phyloP scores from a whole-genome alignment of 1,140 invertebrate genomes.

The Cheumatopsyche charites region DNA sequence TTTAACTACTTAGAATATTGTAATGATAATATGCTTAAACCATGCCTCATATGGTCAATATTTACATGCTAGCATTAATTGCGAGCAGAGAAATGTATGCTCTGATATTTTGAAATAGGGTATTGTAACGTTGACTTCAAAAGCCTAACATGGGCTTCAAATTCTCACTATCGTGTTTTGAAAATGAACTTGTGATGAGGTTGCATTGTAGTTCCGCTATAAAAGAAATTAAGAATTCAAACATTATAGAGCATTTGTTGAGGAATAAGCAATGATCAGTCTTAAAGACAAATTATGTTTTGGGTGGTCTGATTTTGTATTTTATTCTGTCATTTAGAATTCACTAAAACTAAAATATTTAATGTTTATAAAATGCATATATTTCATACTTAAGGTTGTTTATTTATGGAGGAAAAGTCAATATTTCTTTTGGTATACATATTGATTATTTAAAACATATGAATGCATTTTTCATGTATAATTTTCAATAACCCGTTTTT shows the following conservation, averaged over 20 bases:
- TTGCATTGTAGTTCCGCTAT: background rate
- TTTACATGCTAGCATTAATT: background rate
- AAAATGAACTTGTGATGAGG: conserved; percentile 13
- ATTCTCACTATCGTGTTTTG: background rate
- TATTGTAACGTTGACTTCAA: background rate
- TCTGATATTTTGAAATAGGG: background rate
- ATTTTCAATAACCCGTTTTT: too few species aligned
- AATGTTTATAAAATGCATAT: too few species aligned
- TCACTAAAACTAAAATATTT: too few species aligned
- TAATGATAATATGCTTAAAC: conserved; percentile 24
- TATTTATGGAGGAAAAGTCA: too few species aligned
- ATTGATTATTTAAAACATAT: too few species aligned
- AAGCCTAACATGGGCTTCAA: background rate
- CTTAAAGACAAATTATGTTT: background rate
- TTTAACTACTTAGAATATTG: background rate
- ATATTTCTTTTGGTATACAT: too few species aligned
- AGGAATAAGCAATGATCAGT: conserved; percentile 24
- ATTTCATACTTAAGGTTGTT: too few species aligned
- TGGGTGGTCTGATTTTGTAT: background rate
- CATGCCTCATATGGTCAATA: conserved; percentile 2
- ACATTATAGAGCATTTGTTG: background rate
- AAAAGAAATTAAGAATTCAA: background rate
- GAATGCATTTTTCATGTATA: too few species aligned
- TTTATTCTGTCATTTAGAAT: background rate
- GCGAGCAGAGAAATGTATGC: background rate